phyloP scores from a whole-genome alignment of 2,888 invertebrate genomes.

The Bugula neritina region DNA sequence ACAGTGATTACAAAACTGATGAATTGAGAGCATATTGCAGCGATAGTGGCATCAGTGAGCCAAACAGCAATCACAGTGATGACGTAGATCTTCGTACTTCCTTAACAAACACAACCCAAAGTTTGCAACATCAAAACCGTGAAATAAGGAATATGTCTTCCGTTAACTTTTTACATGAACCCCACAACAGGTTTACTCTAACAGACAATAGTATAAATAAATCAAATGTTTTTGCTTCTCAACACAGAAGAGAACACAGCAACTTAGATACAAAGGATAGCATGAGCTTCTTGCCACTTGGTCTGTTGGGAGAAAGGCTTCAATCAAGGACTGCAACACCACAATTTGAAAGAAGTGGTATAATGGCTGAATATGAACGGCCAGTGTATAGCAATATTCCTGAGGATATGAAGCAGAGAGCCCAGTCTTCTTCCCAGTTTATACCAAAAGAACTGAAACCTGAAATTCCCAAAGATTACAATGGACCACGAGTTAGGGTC shows the following conservation, averaged over 20 bases:
- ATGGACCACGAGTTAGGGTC: conserved; percentile 22
- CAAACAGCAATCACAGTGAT: conserved; percentile 25
- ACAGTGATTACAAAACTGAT: background rate
- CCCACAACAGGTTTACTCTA: background rate
- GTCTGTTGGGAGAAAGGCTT: background rate
- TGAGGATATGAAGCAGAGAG: background rate
- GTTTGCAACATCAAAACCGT: background rate
- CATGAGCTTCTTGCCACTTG: background rate
- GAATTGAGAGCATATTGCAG: conserved; percentile 5
- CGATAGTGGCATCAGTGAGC: conserved; percentile 27
- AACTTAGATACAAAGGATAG: background rate
- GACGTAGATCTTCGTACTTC: background rate
- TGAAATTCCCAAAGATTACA: conserved; percentile 21
- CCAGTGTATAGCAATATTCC: conserved; percentile 4
- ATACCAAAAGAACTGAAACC: background rate
- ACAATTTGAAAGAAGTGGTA: background rate
- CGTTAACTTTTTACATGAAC: background rate
- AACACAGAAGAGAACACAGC: background rate
- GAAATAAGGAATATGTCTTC: background rate
- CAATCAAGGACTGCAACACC: background rate
- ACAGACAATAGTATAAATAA: background rate
- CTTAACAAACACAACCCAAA: background rate
- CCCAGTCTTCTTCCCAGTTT: background rate
- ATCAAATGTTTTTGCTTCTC: background rate
- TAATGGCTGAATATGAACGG: background rate